Conservation (phyloP, 92 coral and sea anemone species). For the Phymanthus crucifer region DNA sequence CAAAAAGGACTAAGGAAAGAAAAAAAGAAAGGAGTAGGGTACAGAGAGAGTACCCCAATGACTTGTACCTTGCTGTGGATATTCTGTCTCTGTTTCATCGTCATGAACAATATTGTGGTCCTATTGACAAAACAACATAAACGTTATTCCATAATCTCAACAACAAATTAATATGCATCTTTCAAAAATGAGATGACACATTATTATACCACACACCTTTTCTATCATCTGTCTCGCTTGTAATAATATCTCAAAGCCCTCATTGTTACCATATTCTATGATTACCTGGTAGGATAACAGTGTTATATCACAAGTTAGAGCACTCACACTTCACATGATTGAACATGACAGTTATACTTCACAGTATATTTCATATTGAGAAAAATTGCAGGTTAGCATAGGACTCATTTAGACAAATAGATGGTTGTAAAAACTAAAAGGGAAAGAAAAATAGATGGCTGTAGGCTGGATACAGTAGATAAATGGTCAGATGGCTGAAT, state of each 20-base stretch:
- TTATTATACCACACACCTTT: constrained; percentile 62
- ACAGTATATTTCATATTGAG: too few species aligned
- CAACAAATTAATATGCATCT: background rate
- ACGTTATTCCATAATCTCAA: background rate
- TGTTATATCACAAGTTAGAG: too few species aligned
- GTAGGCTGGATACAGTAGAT: background rate
- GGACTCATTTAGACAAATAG: too few species aligned
- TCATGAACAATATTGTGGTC: background rate
- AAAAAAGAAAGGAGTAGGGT: too few species aligned
- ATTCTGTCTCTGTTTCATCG: background rate
- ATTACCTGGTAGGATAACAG: constrained; percentile 56
- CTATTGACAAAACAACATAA: background rate
- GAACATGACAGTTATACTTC: too few species aligned
- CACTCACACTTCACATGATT: too few species aligned
- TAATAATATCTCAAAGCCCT: constrained; percentile 87
- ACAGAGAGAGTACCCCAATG: background rate
- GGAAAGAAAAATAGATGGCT: background rate
- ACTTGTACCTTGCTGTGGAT: background rate
- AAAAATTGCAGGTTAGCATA: too few species aligned
- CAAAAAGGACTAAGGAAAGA: too few species aligned
- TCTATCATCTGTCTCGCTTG: constrained; percentile 88
- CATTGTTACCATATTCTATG: constrained; percentile 89
- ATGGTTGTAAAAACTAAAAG: too few species aligned
- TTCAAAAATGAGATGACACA: too few species aligned
- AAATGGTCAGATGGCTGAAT: background rate